Percentiles rank a stretch among this genome's conserved stretches.
Evolutionary conservation across 1,140 invertebrate species (phyloP).

Genomic region (Drosophila rhopaloa): DNA sequence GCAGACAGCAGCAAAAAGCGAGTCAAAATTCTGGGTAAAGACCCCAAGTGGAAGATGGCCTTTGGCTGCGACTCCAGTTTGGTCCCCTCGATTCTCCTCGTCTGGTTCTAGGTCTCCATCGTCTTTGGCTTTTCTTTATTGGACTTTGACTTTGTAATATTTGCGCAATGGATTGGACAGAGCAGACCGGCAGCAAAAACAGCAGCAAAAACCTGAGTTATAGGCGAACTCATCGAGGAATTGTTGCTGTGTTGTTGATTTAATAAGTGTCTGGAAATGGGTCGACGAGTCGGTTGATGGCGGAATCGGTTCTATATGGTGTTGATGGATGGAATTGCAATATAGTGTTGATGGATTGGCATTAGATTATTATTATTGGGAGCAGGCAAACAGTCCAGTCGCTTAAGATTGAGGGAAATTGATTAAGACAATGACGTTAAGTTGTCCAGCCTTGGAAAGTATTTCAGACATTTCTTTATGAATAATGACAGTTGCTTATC

Average conservation of each 20-base stretch:
- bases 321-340: slow-evolving; percentile 48
- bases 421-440: slow-evolving; percentile 18
- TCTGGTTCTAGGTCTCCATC: slow-evolving; percentile 19
- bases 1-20: slow-evolving; percentile 31
- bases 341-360: slow-evolving; percentile 41
- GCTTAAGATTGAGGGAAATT: slow-evolving; percentile 34
- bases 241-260: slow-evolving; percentile 48
- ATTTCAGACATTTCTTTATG: background rate
- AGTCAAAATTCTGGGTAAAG: slow-evolving; percentile 50
- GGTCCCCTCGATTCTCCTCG: slow-evolving; percentile 8
- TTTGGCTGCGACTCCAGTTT: slow-evolving; percentile 11
- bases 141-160: slow-evolving; percentile 68
- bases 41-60: slow-evolving; percentile 43
- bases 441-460: background rate
- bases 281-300: slow-evolving; percentile 32
- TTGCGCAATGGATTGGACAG: slow-evolving; percentile 56
- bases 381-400: slow-evolving; percentile 29
- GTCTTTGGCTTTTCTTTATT: slow-evolving; percentile 34
- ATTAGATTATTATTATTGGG: slow-evolving; percentile 48
- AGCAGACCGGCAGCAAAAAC: slow-evolving; percentile 27
- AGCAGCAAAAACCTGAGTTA: slow-evolving; percentile 34
- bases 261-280: slow-evolving; percentile 55
- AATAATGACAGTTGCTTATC: background rate
- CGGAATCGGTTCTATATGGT: slow-evolving; percentile 28
- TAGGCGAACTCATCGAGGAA: slow-evolving; percentile 40